Evolutionary conservation across 1,140 invertebrate genomes (phyloP).

Genomic region (Drosophila teissieri): DNA sequence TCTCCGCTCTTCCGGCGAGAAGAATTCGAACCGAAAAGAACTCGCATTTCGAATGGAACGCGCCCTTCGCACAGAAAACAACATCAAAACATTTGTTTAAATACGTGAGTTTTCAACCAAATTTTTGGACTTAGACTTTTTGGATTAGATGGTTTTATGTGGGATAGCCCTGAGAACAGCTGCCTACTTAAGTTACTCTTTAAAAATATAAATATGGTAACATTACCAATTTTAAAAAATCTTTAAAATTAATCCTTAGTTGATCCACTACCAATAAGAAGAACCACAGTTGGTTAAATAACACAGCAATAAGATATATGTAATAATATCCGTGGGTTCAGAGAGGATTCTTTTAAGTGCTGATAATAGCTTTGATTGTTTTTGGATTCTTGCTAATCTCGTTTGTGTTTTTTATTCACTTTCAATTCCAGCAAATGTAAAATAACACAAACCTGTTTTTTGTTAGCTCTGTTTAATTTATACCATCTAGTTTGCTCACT

Average conservation of each 20-base stretch:
- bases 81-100: conserved; percentile 62
- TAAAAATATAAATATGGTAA: no score
- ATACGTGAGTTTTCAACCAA: conserved; percentile 36
- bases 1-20: background rate
- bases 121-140: conserved; percentile 14
- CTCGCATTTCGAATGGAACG: conserved; percentile 25
- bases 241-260: no score
- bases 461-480: background rate
- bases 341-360: no score
- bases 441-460: background rate
- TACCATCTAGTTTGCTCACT: background rate
- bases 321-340: no score
- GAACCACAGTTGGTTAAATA: no score
- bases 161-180: background rate
- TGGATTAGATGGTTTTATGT: background rate
- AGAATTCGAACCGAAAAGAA: background rate
- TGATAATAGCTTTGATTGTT: no score
- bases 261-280: no score
- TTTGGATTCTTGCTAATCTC: no score
- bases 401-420: background rate
- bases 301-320: no score
- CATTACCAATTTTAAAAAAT: no score
- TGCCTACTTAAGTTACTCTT: no score
- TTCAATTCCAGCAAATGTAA: background rate
- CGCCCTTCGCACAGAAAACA: conserved; percentile 23